Evolutionary conservation across 1,140 invertebrate genomes (phyloP), one percentile per base, ranked within the genome.

Genomic region (Lasioglossum baleicum): DNA sequence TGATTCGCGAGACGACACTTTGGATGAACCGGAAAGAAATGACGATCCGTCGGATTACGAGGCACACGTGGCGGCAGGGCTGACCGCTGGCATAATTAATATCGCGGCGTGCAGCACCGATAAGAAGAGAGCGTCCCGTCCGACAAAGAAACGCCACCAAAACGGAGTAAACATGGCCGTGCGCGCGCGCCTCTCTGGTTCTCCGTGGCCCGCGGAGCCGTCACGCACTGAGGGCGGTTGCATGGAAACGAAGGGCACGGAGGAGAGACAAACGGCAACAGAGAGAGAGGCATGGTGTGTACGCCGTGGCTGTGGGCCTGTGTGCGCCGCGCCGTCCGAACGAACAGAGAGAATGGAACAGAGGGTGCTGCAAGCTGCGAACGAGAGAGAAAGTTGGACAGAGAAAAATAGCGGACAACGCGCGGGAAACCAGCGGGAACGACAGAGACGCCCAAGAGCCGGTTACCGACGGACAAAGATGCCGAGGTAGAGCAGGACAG

Each of bases 191-290:
- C 70, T 71, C 70, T 81, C 72, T 53, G 64, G 48, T 74, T 75
- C 76, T 88, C 86, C 79, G 76, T 74, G 76, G 85, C 80, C 75
- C 70, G 84, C 82, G 80, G 82, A 86, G 72, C 76, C 85, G 85
- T 85, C 83, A 83, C 84, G 84, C 87, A 90, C 88, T 90, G 88
- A 87, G 74, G 83, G 87, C 87, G 82, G 82, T 83, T 83, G 81
- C 83, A 81, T 81, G 78, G 83, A 88, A 80, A 80, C 83, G 83
- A 88, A 88, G 85, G 86, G 85, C 74, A 81, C 61, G 68, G 63
- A 77, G 73, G 75, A 75, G 76, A 73, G 74, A 75, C 13, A 67
- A 65, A 72, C 68, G 53, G 65, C 61, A 10, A 53, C 17, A 53
- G 51, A 53, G 15, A 53, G 51, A 53, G 51, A 53, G 51, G 44